Conservation (phyloP, 1,140 invertebrate genomes). For the Diorhabda carinulata region DNA sequence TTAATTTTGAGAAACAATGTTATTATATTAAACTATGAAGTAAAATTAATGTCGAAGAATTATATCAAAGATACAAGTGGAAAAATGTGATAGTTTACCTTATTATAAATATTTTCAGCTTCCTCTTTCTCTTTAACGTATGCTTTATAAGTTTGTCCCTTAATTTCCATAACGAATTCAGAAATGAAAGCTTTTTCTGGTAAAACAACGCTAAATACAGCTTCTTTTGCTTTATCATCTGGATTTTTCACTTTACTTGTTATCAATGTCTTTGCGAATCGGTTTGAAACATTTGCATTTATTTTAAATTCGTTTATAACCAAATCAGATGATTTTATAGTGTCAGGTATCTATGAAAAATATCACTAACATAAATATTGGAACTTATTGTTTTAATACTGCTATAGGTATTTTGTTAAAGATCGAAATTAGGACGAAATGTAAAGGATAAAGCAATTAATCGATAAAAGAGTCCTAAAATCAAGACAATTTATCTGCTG, state of each 20-base stretch:
- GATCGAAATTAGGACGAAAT: too few relatives aligned
- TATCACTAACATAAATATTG: too few relatives aligned
- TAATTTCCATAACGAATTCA: slow-evolving; percentile 59
- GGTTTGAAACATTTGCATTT: slow-evolving; percentile 54
- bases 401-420: too few relatives aligned
- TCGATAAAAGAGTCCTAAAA: too few relatives aligned
- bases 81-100: slow-evolving; percentile 43
- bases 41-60: not conserved
- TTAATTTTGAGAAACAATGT: not conserved
- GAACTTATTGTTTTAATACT: too few relatives aligned
- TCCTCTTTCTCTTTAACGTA: slow-evolving; percentile 60
- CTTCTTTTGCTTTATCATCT: slow-evolving; percentile 54
- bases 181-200: slow-evolving; percentile 65
- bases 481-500: too few relatives aligned
- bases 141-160: slow-evolving; percentile 53
- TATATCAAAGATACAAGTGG: too few relatives aligned
- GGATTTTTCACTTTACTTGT: slow-evolving; percentile 58
- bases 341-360: not conserved
- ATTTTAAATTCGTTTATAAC: slow-evolving; percentile 54
- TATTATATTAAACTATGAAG: not conserved
- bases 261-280: slow-evolving; percentile 59
- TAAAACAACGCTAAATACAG: slow-evolving; percentile 57
- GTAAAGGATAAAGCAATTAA: too few relatives aligned
- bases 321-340: not conserved
- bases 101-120: slow-evolving; percentile 60